These are phyloP conservation scores for Cataglyphis albicans DNA, from an alignment of 2,888 invertebrate species.

Conservation along the genomic window DNA sequence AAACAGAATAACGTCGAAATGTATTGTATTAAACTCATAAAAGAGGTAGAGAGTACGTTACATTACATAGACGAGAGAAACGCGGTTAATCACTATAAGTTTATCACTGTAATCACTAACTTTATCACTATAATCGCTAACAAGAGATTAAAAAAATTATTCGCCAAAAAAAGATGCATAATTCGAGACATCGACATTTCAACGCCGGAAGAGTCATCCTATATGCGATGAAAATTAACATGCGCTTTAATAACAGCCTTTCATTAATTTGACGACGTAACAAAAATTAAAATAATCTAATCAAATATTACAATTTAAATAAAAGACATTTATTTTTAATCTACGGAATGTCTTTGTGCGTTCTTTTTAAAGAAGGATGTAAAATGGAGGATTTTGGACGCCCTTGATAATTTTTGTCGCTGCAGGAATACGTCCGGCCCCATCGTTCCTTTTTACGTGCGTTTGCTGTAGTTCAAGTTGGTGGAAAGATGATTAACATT, in stretches of 20 bases:
- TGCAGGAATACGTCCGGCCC: constrained; percentile 39
- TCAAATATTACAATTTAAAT: constrained; percentile 5
- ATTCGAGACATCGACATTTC: constrained; percentile 47
- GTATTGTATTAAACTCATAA: constrained; percentile 32
- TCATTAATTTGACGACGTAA: constrained; percentile 21
- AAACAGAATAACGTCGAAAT: constrained; percentile 56
- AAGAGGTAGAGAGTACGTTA: constrained; percentile 27
- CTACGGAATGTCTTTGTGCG: constrained; percentile 10
- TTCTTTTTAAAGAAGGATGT: constrained; percentile 8
- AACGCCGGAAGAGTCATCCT: constrained; percentile 13
- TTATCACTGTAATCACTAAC: constrained; percentile 20
- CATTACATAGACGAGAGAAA: constrained; percentile 35
- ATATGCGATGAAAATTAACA: constrained; percentile 38
- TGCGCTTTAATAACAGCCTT: constrained; percentile 17
- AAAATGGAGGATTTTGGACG: constrained; percentile 11
- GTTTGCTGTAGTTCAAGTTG: constrained; percentile 78
- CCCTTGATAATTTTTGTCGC: constrained; percentile 38
- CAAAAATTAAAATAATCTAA: not conserved
- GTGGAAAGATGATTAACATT: constrained; percentile 71
- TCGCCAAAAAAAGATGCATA: constrained; percentile 13
- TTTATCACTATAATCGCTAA: constrained; percentile 19
- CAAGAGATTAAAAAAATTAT: constrained; percentile 28
- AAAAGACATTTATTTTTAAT: constrained; percentile 7
- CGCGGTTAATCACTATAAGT: constrained; percentile 34
- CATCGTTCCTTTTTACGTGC: constrained; percentile 54